Evolutionary conservation across 2,888 invertebrate genomes (phyloP), one percentile per base, ranked within the genome.

Genomic region (Strigamia transsilvanica): DNA sequence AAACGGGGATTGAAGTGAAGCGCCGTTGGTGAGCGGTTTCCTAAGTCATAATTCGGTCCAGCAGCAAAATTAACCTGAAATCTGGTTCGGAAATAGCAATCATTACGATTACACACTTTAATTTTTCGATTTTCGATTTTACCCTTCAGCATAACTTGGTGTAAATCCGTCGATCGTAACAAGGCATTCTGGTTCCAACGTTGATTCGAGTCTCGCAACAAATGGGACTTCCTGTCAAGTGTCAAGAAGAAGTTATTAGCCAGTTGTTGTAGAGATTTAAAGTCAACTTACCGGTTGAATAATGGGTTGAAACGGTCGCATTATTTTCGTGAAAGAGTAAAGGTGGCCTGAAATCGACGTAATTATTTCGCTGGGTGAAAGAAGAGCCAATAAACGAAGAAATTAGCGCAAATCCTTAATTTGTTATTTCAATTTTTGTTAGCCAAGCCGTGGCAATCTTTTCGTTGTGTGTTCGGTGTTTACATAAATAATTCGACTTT

Each of bases 1-100:
- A 95, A 88, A 18, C 95, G 92, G 9, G 94, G 94, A 88, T 95
- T 95, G 86, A 96, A 91, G 87, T 95, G 95, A 46, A 95, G 90
- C 0, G 93, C 94, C 4, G 94, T 90, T 85, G 93, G 93, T 6
- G 87, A 82, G 12, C 56, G 80, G n/a, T 41, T 51, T n/a, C 9
- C 10, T 66, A 2, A 2, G 34, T 81, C 41, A 23, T n/a, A 23
- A 4, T 13, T 1, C 3, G n/a, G 18, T 10, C 79, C 79, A 79
- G 18, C 6, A 12, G 42, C 79, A 51, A 80, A 27, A 27, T 80
- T 80, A 23, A 80, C 38, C 9, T 80, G 56, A 38, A 80, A 56
- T 4, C 80, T 80, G 46, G 18, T 38, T 2, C 3, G 4, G n/a
- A 12, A 78, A 78, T 27, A 78, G 78, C 3, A 34, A 34, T 34